Conservation (phyloP, 2,113 vertebrate species). For the Zosterops lateralis region DNA sequence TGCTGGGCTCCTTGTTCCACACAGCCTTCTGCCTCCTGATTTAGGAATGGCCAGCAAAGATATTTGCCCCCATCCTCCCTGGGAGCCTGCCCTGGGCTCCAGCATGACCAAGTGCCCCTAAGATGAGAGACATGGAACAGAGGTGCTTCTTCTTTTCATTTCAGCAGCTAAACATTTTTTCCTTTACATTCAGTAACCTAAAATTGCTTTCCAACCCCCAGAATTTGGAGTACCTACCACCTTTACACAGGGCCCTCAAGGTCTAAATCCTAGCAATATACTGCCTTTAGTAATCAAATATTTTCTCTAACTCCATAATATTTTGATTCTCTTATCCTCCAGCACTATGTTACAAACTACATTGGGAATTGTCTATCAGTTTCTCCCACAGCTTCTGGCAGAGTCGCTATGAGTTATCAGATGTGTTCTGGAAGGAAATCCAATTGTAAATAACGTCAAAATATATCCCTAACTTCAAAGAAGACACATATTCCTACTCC, state of each 20-base stretch:
- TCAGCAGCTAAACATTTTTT: neutral
- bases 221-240: neutral
- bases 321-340: neutral
- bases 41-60: neutral
- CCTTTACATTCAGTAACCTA: neutral
- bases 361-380: neutral
- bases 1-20: neutral
- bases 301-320: neutral
- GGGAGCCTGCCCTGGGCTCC: rapidly evolving
- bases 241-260: neutral
- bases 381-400: slow-evolving; percentile 10
- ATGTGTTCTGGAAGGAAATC: neutral
- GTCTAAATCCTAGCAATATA: neutral
- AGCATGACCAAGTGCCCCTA: neutral
- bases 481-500: neutral
- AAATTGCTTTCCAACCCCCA: neutral
- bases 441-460: neutral
- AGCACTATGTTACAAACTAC: neutral
- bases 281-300: neutral
- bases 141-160: neutral
- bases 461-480: neutral
- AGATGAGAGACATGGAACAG: neutral
- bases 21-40: neutral
- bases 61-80: neutral
- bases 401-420: neutral